Base-by-base conservation (phyloP, 92 coral and sea anemone genomes). In the Umimayanthus kanabou region DNA sequence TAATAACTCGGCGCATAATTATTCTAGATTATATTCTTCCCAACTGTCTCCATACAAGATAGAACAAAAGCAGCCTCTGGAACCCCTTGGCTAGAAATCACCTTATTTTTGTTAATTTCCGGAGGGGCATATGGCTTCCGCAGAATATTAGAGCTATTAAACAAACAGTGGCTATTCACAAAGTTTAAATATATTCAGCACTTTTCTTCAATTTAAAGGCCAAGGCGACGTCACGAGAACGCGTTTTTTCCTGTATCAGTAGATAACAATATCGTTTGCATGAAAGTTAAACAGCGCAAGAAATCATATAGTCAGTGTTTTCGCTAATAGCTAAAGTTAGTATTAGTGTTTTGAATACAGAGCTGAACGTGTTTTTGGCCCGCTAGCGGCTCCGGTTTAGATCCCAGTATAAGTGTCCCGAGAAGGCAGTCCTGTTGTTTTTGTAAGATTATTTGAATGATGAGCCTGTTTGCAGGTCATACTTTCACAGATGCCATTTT, bases 61-160 rank as follows among this genome's bases (percentile, higher is more conserved):
- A 29, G 30, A 50, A 79, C 37, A 29, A 79, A 23, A 79, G 14
- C 39, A 55, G 8, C 43, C 39, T 57, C 55, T 49, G 10, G 18
- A 79, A 79, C 40, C 65, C 66, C 80, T 49, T 79, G 82, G 82
- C 22, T 55, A 53, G 66, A 3, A 79, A 49, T 79, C 40, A 29
- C 50, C 33, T 53, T 29, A 10, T 23, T 77, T 77, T 53, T 26
- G 82, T 79, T 79, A 47, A 77, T 79, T 79, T 79, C 82, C 82
- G 69, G 82, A 79, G 40, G 39, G 14, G 22, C 61, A 79, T 69
- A 29, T 79, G 82, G 65, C 39, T 47, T 79, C 82, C 39, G 37
- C 66, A 33, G 65, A 26, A 33, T 53, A 18, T 53, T 49, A 28
- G 9, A 14, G 42, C 82, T 33, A 40, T 11, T 26, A 47, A 79